A percentile compares a stretch with the other conserved stretches of the same genome.
Evolutionary conservation across 2,113 vertebrate species (phyloP).

Genomic region (Syngnathus floridae): DNA sequence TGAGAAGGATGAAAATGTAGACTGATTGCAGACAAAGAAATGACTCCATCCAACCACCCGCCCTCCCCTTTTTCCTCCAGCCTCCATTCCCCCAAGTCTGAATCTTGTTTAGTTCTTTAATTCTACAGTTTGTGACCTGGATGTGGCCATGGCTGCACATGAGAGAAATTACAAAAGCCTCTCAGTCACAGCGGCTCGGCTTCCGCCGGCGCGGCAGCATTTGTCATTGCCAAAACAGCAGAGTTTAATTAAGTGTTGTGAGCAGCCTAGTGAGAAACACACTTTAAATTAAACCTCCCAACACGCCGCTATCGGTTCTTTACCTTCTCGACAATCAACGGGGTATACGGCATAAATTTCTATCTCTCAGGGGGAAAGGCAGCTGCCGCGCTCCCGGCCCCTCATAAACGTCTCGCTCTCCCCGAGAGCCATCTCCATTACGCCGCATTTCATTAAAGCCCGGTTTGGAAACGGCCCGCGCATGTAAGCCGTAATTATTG

Average conservation of each 20-base stretch:
- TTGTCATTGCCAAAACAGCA: constrained; percentile 99
- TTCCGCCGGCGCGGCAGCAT: constrained; percentile 86
- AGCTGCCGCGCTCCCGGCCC: constrained; percentile 78
- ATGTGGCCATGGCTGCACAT: constrained; percentile 80
- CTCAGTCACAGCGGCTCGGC: constrained; percentile 81
- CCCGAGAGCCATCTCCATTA: constrained; percentile 77
- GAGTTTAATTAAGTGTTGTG: constrained; percentile 99
- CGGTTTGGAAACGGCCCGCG: constrained; percentile 74
- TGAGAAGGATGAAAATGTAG: constrained; percentile 52
- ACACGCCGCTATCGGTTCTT: constrained; percentile 92
- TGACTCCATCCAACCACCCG: constrained; percentile 65
- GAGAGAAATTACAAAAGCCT: constrained; percentile 90
- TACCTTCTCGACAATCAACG: constrained; percentile 92
- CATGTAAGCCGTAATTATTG: constrained; percentile 90
- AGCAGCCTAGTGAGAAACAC: constrained; percentile 99
- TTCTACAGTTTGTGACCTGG: constrained; percentile 83
- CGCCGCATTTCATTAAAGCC: constrained; percentile 83
- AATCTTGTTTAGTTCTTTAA: constrained; percentile 80
- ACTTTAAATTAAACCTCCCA: constrained; percentile 97
- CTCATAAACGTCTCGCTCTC: constrained; percentile 82
- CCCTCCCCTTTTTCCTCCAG: constrained; percentile 25
- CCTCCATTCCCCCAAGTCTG: constrained; percentile 64
- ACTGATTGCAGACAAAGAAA: constrained; percentile 68
- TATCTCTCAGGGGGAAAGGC: constrained; percentile 81
- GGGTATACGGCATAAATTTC: constrained; percentile 89